A percentile compares a stretch with the other conserved stretches of the same genome.
Conservation (phyloP, 2,113 vertebrate genomes). For the Synchiropus splendidus region DNA sequence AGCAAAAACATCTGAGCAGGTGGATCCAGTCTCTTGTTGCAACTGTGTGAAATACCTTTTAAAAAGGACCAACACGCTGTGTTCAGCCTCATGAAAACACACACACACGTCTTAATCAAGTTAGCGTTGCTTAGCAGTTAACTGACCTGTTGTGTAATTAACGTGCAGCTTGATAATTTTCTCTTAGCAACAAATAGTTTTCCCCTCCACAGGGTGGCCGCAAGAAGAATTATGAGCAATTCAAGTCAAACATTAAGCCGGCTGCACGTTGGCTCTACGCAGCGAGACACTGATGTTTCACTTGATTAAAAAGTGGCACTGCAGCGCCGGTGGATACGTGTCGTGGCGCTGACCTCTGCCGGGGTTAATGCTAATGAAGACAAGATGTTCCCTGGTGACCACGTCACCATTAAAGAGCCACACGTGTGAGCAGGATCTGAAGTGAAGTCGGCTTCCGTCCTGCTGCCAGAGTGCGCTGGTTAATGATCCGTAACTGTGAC, state of each 20-base stretch:
- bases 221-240: constrained; percentile 2
- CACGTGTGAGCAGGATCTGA: constrained; percentile 44
- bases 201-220: not conserved
- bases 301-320: constrained; percentile 23
- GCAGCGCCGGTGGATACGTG: constrained; percentile 33
- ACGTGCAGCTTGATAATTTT: not conserved
- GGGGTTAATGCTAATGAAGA: constrained; percentile 32
- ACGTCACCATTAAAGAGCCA: constrained; percentile 12
- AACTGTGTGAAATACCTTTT: too few relatives aligned
- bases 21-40: too few relatives aligned
- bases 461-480: constrained; percentile 28
- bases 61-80: not conserved
- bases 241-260: not conserved
- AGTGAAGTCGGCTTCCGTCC: constrained; percentile 40
- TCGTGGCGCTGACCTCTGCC: constrained; percentile 36
- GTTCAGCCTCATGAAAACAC: too few relatives aligned
- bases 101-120: not conserved
- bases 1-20: too few relatives aligned
- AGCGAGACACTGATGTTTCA: constrained; percentile 9
- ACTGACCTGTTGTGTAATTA: not conserved
- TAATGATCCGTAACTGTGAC: constrained; percentile 59
- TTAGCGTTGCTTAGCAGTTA: not conserved
- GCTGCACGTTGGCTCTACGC: too few relatives aligned
- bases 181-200: not conserved
- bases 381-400: constrained; percentile 51